These are phyloP conservation scores for Drosophila kuntzei DNA, from an alignment of 2,888 invertebrate species.

Conservation along the genomic window DNA sequence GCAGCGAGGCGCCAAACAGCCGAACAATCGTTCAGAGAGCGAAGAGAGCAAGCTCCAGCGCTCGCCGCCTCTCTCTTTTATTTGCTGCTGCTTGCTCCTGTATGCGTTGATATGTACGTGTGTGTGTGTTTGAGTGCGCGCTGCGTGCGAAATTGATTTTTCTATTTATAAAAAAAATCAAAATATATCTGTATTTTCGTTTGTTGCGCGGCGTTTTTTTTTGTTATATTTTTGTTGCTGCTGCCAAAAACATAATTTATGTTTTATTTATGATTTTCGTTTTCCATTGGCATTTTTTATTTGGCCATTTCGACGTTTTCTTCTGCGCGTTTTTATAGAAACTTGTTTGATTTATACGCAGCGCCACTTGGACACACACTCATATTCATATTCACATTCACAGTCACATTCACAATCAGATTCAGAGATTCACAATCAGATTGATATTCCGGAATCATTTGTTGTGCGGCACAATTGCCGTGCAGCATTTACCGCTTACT, in stretches of 20 bases:
- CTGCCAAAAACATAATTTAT: constrained; percentile 77
- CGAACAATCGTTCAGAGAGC: constrained; percentile 32
- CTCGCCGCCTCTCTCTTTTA: constrained; percentile 25
- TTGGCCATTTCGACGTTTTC: constrained; percentile 28
- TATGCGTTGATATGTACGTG: constrained; percentile 23
- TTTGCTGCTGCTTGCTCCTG: constrained; percentile 40
- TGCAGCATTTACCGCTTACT: constrained; percentile 64
- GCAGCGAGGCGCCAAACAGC: constrained; percentile 66
- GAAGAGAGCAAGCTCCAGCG: constrained; percentile 45
- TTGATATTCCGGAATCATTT: constrained; percentile 36
- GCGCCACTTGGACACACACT: constrained; percentile 67
- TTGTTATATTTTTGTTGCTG: constrained; percentile 57
- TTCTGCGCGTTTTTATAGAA: constrained; percentile 53
- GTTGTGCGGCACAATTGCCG: constrained; percentile 43
- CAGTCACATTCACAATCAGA: constrained; percentile 14
- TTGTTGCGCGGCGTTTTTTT: constrained; percentile 58
- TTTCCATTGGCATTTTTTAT: constrained; percentile 45
- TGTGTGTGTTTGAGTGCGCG: constrained; percentile 51
- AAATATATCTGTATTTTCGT: constrained; percentile 77
- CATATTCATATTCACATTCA: constrained; percentile 17
- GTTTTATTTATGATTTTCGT: constrained; percentile 74
- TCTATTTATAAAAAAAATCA: constrained; percentile 81
- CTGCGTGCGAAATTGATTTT: constrained; percentile 82
- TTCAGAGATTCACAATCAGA: constrained; percentile 13
- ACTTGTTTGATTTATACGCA: constrained; percentile 77